Conservation (phyloP, 2,888 invertebrate genomes). For the Arrhopalites spinosus region DNA sequence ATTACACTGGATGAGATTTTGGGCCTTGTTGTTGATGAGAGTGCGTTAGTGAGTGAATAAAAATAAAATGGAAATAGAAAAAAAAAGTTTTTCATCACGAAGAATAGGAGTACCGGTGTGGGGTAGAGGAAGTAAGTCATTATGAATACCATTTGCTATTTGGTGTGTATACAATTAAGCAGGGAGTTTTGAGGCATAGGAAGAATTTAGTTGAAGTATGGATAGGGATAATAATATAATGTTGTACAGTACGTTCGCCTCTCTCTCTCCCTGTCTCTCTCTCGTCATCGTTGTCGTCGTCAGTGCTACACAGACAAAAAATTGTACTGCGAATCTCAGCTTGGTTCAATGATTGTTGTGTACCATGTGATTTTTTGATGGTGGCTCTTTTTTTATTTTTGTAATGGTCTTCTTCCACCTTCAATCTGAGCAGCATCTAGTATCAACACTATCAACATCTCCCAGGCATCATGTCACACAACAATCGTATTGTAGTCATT, state of each 20-base stretch:
- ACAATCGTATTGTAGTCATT: too few species aligned
- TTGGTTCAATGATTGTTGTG: conserved; percentile 20
- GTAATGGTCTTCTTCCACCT: too few species aligned
- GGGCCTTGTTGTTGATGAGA: too few species aligned
- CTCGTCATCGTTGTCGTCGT: too few species aligned
- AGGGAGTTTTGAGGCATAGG: too few species aligned
- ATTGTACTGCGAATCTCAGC: too few species aligned
- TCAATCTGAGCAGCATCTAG: not conserved
- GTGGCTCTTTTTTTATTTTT: not conserved
- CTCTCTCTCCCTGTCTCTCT: too few species aligned
- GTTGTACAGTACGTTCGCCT: conserved; percentile 8
- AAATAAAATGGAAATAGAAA: too few species aligned
- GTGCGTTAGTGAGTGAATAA: too few species aligned
- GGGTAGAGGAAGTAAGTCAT: conserved; percentile 16
- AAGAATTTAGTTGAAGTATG: not conserved
- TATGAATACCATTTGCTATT: conserved; percentile 10
- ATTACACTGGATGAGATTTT: too few species aligned
- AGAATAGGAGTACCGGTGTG: conserved; percentile 19
- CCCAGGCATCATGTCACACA: not conserved
- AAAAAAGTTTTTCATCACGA: too few species aligned
- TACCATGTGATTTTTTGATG: not conserved
- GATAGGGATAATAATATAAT: not conserved
- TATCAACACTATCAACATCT: conserved; percentile 9
- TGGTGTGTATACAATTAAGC: not conserved
- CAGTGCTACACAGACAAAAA: too few species aligned